Evolutionary conservation across 2,888 invertebrate genomes (phyloP).

Genomic region (Drosophila eohydei): DNA sequence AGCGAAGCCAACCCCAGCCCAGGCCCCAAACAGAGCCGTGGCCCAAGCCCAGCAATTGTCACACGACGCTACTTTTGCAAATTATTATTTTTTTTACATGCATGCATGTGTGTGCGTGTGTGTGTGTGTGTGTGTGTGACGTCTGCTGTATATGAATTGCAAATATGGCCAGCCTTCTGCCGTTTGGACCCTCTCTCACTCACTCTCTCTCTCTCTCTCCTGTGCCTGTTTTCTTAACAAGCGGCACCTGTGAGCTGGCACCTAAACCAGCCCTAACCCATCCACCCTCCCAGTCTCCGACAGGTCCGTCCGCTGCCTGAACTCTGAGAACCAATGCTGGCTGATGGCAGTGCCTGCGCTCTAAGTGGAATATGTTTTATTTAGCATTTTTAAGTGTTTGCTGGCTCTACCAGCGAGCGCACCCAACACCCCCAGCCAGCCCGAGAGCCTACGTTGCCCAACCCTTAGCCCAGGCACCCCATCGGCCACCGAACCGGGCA

Average conservation of each 20-base stretch:
- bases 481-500: constrained; percentile 28
- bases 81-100: constrained; percentile 64
- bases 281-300: background rate
- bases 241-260: constrained; percentile 77
- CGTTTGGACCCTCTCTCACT: constrained; percentile 17
- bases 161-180: constrained; percentile 64
- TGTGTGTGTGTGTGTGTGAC: constrained; percentile 30
- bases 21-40: constrained; percentile 20
- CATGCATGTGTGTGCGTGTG: constrained; percentile 12
- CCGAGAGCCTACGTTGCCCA: background rate
- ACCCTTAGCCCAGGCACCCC: constrained; percentile 3
- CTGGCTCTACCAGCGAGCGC: constrained; percentile 54
- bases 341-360: constrained; percentile 35
- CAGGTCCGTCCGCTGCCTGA: background rate
- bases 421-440: constrained; percentile 3
- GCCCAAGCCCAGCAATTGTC: constrained; percentile 64
- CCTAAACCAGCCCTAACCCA: constrained; percentile 39
- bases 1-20: constrained; percentile 24
- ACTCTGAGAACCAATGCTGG: constrained; percentile 27
- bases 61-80: constrained; percentile 81
- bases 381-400: constrained; percentile 80
- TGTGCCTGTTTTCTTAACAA: constrained; percentile 70
- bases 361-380: constrained; percentile 79
- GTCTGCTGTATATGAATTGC: constrained; percentile 78
- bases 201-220: constrained; percentile 20